A percentile compares a stretch with the other conserved stretches of the same genome.
Evolutionary conservation across 2,797 vertebrate genomes (phyloP).

Genomic region (Leptoclinus maculatus): DNA sequence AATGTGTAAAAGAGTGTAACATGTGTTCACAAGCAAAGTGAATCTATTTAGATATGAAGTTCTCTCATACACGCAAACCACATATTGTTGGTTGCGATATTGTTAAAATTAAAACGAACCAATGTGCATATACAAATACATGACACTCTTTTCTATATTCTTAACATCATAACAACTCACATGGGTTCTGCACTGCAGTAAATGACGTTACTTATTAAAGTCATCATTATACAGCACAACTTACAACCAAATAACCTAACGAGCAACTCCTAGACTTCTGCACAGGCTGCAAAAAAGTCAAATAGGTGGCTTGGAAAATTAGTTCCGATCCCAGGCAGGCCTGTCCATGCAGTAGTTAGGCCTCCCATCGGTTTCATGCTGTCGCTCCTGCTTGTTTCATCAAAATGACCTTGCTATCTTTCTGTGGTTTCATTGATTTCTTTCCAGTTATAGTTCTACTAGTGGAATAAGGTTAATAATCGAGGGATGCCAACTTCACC

Average conservation of each 20-base stretch:
- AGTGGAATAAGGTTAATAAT: background rate
- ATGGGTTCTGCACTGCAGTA: background rate
- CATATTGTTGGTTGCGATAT: background rate
- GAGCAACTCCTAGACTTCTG: background rate
- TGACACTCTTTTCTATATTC: background rate
- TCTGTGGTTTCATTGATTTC: background rate
- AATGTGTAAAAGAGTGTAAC: background rate
- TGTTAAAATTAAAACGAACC: background rate
- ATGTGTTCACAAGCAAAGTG: background rate
- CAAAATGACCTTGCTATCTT: background rate
- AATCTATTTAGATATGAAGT: background rate
- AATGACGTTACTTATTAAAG: background rate
- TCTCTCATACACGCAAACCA: background rate
- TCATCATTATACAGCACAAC: background rate
- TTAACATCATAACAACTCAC: background rate
- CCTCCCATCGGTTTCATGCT: background rate
- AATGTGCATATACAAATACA: background rate
- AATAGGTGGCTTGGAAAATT: background rate
- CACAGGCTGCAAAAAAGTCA: background rate
- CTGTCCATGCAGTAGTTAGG: background rate
- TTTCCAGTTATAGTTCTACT: background rate
- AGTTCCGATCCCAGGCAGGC: background rate
- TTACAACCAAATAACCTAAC: background rate
- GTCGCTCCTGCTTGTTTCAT: background rate
- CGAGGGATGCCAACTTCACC: background rate